A percentile compares a stretch with the other conserved stretches of the same genome.
These are phyloP conservation scores for Echinometra lucunter DNA, from an alignment of 53 echinoderm and acorn worm genomes.

Conservation along the genomic window DNA sequence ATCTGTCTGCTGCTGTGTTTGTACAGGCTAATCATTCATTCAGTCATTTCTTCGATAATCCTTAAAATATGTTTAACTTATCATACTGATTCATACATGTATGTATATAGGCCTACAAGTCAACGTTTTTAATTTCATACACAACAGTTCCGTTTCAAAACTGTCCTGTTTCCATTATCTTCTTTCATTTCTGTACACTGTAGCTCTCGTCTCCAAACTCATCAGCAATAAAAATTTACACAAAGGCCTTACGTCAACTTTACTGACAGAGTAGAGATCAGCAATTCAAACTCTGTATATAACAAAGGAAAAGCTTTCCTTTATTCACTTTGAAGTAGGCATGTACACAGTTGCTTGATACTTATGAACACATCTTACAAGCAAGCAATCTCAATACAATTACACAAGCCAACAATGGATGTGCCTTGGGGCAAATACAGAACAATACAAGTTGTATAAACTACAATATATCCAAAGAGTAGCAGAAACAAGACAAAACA, in stretches of 20 bases:
- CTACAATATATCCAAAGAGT: not conserved
- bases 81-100: too few relatives aligned
- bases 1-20: too few relatives aligned
- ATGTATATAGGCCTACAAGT: too few relatives aligned
- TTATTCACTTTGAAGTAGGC: conserved; percentile 1
- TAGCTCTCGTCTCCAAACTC: not conserved
- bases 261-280: not conserved
- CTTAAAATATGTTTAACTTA: too few relatives aligned
- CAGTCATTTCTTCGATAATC: too few relatives aligned
- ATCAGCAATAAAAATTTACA: not conserved
- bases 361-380: not conserved
- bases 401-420: conserved; percentile 6
- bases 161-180: not conserved
- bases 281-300: not conserved
- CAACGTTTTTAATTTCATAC: too few relatives aligned
- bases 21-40: too few relatives aligned
- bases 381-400: conserved; percentile 24
- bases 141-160: too few relatives aligned
- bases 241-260: not conserved
- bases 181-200: not conserved
- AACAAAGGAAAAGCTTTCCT: not conserved
- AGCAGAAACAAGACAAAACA: not conserved
- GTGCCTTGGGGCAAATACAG: not conserved
- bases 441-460: not conserved
- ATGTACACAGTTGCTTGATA: not conserved